Conservation (phyloP, 2,888 invertebrate genomes). For the Nowickia ferox region DNA sequence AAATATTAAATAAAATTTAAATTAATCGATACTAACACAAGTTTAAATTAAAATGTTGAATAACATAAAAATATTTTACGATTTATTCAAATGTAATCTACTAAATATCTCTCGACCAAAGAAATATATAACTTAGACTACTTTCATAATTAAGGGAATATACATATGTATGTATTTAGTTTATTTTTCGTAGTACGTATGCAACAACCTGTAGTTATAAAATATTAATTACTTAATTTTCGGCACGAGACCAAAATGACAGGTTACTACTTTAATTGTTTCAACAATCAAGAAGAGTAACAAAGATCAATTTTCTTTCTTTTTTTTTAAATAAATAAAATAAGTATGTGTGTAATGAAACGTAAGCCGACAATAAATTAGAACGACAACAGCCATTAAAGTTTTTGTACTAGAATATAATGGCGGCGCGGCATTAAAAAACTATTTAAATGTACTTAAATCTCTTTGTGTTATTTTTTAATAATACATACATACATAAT, state of each 20-base stretch:
- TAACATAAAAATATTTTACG: too few species aligned
- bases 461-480: constrained; percentile 13
- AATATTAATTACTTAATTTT: neutral
- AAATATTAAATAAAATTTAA: too few species aligned
- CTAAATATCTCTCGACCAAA: too few species aligned
- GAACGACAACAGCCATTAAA: neutral
- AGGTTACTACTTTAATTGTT: constrained; percentile 39
- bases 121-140: too few species aligned
- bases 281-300: neutral
- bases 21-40: too few species aligned
- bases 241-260: constrained; percentile 42
- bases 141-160: too few species aligned
- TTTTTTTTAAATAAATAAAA: constrained; percentile 11
- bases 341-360: neutral
- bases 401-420: neutral
- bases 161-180: neutral
- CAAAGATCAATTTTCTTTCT: too few species aligned
- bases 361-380: neutral
- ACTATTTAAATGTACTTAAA: neutral
- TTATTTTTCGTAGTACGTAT: neutral
- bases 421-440: neutral
- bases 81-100: too few species aligned
- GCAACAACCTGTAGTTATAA: constrained; percentile 5
- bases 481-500: neutral
- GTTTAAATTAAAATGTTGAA: too few species aligned